Evolutionary conservation across 2,113 vertebrate species (phyloP).

Genomic region (Calonectris borealis): DNA sequence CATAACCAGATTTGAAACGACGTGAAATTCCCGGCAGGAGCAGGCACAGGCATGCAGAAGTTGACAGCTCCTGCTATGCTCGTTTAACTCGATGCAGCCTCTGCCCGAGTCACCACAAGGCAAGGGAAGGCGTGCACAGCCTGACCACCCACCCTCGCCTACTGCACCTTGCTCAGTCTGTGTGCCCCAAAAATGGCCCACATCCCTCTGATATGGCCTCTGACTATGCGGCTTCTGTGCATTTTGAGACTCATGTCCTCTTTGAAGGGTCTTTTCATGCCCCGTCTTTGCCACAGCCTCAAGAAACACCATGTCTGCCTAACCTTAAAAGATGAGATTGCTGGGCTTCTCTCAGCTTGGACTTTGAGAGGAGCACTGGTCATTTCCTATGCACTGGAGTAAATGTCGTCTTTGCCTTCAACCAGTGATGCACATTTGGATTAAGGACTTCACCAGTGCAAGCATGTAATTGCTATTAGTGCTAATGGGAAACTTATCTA

Average conservation of each 20-base stretch:
- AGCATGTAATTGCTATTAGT: not conserved
- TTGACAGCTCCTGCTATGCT: fast-evolving
- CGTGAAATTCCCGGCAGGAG: fast-evolving
- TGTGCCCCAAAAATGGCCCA: fast-evolving
- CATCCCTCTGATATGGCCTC: not conserved
- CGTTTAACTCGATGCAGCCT: fast-evolving
- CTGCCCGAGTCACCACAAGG: not conserved
- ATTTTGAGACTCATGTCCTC: not conserved
- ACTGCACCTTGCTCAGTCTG: not conserved
- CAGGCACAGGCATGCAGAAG: not conserved
- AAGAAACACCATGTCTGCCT: not conserved
- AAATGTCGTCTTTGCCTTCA: not conserved
- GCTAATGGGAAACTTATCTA: conserved; percentile 6
- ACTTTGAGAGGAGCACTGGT: not conserved
- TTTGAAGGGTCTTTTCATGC: not conserved
- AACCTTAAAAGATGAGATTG: not conserved
- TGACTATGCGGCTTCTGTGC: not conserved
- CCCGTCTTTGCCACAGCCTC: not conserved
- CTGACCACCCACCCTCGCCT: not conserved
- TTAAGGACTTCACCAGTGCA: not conserved
- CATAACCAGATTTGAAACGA: not conserved
- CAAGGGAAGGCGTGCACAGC: not conserved
- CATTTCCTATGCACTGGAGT: not conserved
- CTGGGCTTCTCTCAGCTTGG: not conserved
- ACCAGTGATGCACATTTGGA: too few species aligned